Evolutionary conservation across 2,113 vertebrate species (phyloP).

Genomic region (Laticauda colubrina): DNA sequence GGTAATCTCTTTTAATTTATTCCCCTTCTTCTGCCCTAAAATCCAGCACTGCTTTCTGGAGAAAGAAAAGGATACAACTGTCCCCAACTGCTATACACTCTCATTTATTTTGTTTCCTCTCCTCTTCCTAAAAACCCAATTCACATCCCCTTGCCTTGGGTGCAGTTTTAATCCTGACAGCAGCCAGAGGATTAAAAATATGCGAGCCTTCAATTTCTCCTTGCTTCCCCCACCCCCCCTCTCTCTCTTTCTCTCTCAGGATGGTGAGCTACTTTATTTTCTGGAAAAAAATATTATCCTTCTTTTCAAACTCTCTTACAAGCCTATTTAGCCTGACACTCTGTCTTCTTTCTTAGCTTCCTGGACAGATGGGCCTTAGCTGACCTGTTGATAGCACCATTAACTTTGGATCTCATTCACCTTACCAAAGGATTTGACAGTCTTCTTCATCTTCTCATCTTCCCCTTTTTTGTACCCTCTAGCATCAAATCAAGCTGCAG

Average conservation of each 20-base stretch:
- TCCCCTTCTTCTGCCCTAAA: conserved; percentile 14
- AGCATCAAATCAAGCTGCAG: conserved; percentile 73
- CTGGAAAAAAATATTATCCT: conserved; percentile 3
- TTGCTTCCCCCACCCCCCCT: neutral
- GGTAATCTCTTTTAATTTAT: neutral
- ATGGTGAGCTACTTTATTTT: neutral
- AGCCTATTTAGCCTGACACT: neutral
- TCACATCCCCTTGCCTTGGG: conserved; percentile 42
- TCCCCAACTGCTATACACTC: conserved; percentile 25
- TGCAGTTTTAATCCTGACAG: conserved; percentile 46
- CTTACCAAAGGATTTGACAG: conserved; percentile 37
- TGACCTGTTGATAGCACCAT: conserved; percentile 36
- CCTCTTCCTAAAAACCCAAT: conserved; percentile 41
- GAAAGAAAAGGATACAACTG: conserved; percentile 27
- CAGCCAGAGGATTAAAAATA: conserved; percentile 53
- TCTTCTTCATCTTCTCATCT: conserved; percentile 28
- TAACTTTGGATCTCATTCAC: conserved; percentile 55
- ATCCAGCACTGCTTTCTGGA: neutral
- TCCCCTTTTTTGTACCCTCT: conserved; percentile 39
- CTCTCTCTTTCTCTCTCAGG: neutral
- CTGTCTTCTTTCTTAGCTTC: neutral
- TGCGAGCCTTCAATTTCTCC: conserved; percentile 31
- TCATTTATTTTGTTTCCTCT: conserved; percentile 63
- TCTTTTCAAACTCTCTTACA: conserved; percentile 1
- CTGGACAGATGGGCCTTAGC: conserved; percentile 42